These are phyloP conservation scores for Caenorhabditis virilis DNA, from an alignment of 2,888 invertebrate species.

Conservation along the genomic window DNA sequence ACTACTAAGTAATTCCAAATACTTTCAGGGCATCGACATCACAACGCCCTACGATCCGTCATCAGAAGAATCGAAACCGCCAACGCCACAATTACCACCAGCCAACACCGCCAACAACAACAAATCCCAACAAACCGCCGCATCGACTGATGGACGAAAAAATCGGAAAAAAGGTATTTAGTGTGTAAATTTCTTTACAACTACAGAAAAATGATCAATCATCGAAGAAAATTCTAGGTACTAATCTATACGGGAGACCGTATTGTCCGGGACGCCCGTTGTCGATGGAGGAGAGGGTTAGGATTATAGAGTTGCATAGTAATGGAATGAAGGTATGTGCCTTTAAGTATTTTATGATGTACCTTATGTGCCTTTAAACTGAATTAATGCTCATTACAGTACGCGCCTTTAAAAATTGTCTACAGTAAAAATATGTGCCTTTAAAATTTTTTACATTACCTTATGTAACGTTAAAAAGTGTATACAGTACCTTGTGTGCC, in stretches of 20 bases:
- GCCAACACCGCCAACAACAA: neutral
- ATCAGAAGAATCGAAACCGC: neutral
- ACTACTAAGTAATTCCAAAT: neutral
- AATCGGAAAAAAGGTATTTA: conserved; percentile 29
- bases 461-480: too few relatives aligned
- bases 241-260: conserved; percentile 65
- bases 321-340: conserved; percentile 62
- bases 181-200: neutral
- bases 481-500: too few relatives aligned
- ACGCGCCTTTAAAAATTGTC: too few relatives aligned
- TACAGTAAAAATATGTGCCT: too few relatives aligned
- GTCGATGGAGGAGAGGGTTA: conserved; percentile 62
- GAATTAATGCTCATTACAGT: too few relatives aligned
- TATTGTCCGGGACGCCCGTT: conserved; percentile 67
- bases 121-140: conserved; percentile 13
- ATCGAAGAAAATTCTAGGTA: conserved; percentile 35
- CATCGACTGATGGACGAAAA: conserved; percentile 26
- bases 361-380: too few relatives aligned
- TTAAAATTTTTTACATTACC: too few relatives aligned
- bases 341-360: too few relatives aligned
- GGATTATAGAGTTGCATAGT: conserved; percentile 62
- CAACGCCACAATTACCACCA: neutral
- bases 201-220: too few relatives aligned
- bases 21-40: conserved; percentile 22
- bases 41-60: conserved; percentile 4